Evolutionary conservation across 2,888 invertebrate genomes (phyloP), one percentile per base, ranked within the genome.

Genomic region (Acrobasis suavella): DNA sequence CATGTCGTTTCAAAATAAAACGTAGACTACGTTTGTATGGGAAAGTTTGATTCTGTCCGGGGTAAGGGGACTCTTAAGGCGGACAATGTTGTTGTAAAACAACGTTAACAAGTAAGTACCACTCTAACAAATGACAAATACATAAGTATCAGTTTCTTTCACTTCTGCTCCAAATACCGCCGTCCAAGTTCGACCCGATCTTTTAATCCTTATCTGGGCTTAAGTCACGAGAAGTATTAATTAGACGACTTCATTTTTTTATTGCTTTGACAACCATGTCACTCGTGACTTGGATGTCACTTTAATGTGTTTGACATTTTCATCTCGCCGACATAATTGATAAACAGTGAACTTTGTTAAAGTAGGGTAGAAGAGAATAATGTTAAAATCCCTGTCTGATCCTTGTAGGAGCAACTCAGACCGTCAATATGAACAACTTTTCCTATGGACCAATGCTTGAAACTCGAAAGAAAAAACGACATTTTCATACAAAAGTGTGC

Each of bases 221-320:
- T 39, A 64, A 50, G 70, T 73, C 75, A 75, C 72, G 74, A 73
- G 58, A 66, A 65, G 49, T 62, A 69, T 72, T 70, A 71, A 71
- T 69, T 70, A 66, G 67, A 68, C 63, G 70, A 69, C 65, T 60
- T 46, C 52, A 64, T 16, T 72, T 79, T 78, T 75, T 74, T 72
- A 64, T 62, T 61, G 60, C 63, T 69, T 62, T 71, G 72, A 74
- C 75, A 74, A 64, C 64, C 69, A 62, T 70, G 72, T 66, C 67
- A 62, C 61, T 74, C 82, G 81, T 82, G 83, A 80, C 82, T 78
- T 62, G 74, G 66, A 80, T 77, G 80, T 77, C 77, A 78, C 42
- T 22, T 79, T 69, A 82, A 86, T 85, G 83, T 73, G 72, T 82
- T 79, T 82, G 85, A 79, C 84, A 85, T 87, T 86, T 78, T 70